Evolutionary conservation across 2,113 vertebrate genomes (phyloP).

Genomic region (Elgaria multicarinata): DNA sequence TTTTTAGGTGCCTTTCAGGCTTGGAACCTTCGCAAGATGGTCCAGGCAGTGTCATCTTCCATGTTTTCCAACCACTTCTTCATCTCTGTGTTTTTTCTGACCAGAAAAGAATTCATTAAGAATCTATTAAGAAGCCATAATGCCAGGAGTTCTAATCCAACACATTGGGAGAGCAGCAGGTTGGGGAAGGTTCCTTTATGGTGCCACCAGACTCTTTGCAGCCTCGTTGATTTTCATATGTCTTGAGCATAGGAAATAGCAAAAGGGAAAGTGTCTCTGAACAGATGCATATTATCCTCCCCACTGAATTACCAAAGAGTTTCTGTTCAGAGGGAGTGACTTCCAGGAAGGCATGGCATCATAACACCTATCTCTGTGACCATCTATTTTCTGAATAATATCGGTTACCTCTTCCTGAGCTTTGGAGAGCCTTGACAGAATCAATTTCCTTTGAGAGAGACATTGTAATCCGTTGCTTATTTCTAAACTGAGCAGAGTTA

Average conservation of each 20-base stretch:
- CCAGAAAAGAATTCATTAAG: no score
- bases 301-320: neutral
- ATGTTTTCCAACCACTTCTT: no score
- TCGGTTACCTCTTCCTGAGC: neutral
- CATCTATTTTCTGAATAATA: conserved; percentile 3
- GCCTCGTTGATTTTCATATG: no score
- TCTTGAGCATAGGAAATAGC: neutral
- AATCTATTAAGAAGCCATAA: no score
- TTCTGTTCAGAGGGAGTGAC: neutral
- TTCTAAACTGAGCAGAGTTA: neutral
- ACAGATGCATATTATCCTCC: neutral
- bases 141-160: no score
- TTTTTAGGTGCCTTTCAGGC: no score
- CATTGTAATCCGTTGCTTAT: neutral
- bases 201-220: neutral
- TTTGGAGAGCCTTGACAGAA: neutral
- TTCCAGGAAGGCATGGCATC: neutral
- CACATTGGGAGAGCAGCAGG: no score
- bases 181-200: neutral
- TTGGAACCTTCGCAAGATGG: no score
- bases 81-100: no score
- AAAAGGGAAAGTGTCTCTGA: neutral
- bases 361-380: neutral
- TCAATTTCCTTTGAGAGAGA: neutral
- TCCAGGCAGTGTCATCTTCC: no score